Evolutionary conservation across 2,888 invertebrate species (phyloP).

Genomic region (Gonocerus acuteangulatus): DNA sequence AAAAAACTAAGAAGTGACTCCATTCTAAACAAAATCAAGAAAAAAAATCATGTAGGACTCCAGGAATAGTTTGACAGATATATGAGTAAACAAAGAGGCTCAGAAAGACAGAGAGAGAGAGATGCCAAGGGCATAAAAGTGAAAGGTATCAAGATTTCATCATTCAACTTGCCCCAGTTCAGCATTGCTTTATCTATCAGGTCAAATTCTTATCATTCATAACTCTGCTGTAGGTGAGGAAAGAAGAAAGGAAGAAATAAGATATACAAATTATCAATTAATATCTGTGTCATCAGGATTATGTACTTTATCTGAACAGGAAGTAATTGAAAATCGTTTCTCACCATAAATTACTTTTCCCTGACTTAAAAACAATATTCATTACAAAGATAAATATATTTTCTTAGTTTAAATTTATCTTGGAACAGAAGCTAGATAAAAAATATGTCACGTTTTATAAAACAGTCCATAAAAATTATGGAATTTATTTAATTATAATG

Average conservation of each 20-base stretch:
- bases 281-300: neutral
- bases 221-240: neutral
- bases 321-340: too few relatives aligned
- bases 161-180: slow-evolving; percentile 5
- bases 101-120: neutral
- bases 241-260: too few relatives aligned
- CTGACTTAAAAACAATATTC: too few relatives aligned
- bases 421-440: too few relatives aligned
- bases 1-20: slow-evolving; percentile 77
- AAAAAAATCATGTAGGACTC: neutral
- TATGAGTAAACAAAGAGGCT: neutral
- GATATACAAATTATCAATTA: too few relatives aligned
- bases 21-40: slow-evolving; percentile 47
- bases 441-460: too few relatives aligned
- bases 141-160: slow-evolving; percentile 17
- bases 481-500: too few relatives aligned
- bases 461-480: too few relatives aligned
- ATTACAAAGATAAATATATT: too few relatives aligned
- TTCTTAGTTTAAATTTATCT: too few relatives aligned
- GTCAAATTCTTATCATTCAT: neutral
- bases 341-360: too few relatives aligned
- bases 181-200: neutral
- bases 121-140: slow-evolving; percentile 5
- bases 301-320: neutral
- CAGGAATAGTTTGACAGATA: neutral